phyloP scores from a whole-genome alignment of 2,113 vertebrate genomes.

The Oreocharis arfaki region DNA sequence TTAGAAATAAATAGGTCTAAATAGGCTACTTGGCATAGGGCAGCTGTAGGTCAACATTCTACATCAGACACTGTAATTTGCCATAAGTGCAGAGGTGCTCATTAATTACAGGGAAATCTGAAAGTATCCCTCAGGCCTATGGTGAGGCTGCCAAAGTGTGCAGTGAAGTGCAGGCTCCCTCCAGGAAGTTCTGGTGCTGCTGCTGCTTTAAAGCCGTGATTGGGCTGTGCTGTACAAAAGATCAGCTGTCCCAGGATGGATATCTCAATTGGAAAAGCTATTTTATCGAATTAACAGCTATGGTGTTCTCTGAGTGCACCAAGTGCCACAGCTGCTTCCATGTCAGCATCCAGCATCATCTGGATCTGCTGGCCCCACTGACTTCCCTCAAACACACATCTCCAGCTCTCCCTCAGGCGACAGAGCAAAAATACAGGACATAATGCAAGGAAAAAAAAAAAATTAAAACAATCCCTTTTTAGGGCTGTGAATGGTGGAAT shows the following conservation, averaged over 20 bases:
- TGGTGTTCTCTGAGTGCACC: constrained; percentile 22
- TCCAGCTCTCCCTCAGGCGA: constrained; percentile 12
- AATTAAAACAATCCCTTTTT: not conserved
- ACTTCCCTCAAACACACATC: constrained; percentile 31
- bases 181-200: constrained; percentile 35
- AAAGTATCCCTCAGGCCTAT: constrained; percentile 59
- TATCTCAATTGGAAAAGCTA: constrained; percentile 53
- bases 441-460: not conserved
- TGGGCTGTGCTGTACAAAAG: constrained; percentile 36
- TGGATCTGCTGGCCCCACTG: not conserved
- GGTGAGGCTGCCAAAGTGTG: constrained; percentile 47
- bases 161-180: constrained; percentile 49
- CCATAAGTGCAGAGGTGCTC: constrained; percentile 54
- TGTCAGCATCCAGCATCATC: constrained; percentile 57
- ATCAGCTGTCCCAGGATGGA: constrained; percentile 58
- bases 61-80: constrained; percentile 62
- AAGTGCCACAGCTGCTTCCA: constrained; percentile 53
- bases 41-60: constrained; percentile 62
- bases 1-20: constrained; percentile 72
- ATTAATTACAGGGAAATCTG: constrained; percentile 64
- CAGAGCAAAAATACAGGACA: constrained; percentile 43
- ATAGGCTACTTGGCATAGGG: constrained; percentile 55
- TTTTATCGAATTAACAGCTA: constrained; percentile 61
- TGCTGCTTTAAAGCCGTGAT: constrained; percentile 28
- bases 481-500: not conserved